Evolutionary conservation across 2,888 invertebrate genomes (phyloP).

Genomic region (Rhagophthalmus giganteus): DNA sequence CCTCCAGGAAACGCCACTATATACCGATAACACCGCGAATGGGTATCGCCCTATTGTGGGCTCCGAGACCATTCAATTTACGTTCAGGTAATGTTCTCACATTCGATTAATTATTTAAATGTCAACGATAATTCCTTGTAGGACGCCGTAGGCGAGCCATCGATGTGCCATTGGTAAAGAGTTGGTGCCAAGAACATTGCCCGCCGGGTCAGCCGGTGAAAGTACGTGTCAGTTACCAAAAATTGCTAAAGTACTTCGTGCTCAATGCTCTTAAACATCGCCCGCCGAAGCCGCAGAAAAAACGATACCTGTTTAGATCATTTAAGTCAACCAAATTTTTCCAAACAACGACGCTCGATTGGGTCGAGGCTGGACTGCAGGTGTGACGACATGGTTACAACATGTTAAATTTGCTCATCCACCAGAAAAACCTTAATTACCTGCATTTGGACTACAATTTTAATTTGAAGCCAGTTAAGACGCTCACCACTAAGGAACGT

Average conservation of each 20-base stretch:
- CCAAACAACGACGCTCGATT: conserved; percentile 98
- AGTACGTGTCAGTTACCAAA: conserved; percentile 98
- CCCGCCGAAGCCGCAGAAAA: conserved; percentile 98
- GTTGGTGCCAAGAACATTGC: conserved; percentile 95
- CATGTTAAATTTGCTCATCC: conserved; percentile 98
- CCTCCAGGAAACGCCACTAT: conserved; percentile 91
- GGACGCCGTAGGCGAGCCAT: conserved; percentile 92
- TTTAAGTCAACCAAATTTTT: conserved; percentile 99
- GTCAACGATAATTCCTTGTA: no score
- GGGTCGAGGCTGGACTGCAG: conserved; percentile 99
- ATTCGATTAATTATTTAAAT: no score
- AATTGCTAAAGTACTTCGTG: conserved; percentile 96
- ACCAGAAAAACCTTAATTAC: conserved; percentile 98
- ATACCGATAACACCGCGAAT: conserved; percentile 98
- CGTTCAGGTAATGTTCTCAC: conserved; percentile 88
- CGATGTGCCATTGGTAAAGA: conserved; percentile 96
- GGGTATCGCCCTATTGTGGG: conserved; percentile 97
- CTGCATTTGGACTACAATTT: conserved; percentile 99
- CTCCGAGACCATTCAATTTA: conserved; percentile 96
- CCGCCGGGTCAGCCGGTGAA: conserved; percentile 97
- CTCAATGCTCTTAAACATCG: conserved; percentile 96
- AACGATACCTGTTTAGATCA: conserved; percentile 95
- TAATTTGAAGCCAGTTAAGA: conserved; percentile 99
- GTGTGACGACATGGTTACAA: conserved; percentile 99
- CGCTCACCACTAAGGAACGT: conserved; percentile 97